These are phyloP conservation scores for Cheilosia scutellata DNA, from an alignment of 2,888 invertebrate genomes.

Conservation along the genomic window DNA sequence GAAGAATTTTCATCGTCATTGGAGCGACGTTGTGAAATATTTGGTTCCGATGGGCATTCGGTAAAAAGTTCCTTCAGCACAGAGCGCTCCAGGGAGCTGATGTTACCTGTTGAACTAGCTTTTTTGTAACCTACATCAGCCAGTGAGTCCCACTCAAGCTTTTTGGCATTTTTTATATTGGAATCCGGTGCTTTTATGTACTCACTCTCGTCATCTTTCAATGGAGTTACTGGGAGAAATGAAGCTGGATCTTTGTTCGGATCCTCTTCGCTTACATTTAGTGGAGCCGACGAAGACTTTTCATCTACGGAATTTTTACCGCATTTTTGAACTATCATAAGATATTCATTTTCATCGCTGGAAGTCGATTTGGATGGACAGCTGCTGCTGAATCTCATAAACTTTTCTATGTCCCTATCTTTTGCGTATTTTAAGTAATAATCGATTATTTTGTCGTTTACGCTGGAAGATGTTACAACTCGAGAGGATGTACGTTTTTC, in stretches of 20 bases:
- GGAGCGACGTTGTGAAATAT: conserved; percentile 36
- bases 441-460: conserved; percentile 85
- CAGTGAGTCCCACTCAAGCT: conserved; percentile 94
- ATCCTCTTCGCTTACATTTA: not conserved
- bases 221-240: conserved; percentile 69
- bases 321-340: conserved; percentile 21
- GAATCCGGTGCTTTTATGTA: conserved; percentile 88
- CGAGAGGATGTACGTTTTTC: conserved; percentile 31
- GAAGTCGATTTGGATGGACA: conserved; percentile 52
- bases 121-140: conserved; percentile 93
- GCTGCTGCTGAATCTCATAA: conserved; percentile 84
- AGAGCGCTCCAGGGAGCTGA: conserved; percentile 82
- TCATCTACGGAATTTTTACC: not conserved
- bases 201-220: conserved; percentile 79
- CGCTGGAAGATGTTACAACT: conserved; percentile 67
- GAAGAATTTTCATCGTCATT: conserved; percentile 10
- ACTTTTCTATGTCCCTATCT: conserved; percentile 88
- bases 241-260: conserved; percentile 22
- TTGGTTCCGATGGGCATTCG: conserved; percentile 73
- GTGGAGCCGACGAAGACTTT: conserved; percentile 26
- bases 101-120: conserved; percentile 85
- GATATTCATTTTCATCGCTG: conserved; percentile 41
- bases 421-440: conserved; percentile 89
- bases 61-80: conserved; percentile 80
- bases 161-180: conserved; percentile 89